Conservation (phyloP, 2,888 invertebrate genomes). For the Myopa testacea region DNA sequence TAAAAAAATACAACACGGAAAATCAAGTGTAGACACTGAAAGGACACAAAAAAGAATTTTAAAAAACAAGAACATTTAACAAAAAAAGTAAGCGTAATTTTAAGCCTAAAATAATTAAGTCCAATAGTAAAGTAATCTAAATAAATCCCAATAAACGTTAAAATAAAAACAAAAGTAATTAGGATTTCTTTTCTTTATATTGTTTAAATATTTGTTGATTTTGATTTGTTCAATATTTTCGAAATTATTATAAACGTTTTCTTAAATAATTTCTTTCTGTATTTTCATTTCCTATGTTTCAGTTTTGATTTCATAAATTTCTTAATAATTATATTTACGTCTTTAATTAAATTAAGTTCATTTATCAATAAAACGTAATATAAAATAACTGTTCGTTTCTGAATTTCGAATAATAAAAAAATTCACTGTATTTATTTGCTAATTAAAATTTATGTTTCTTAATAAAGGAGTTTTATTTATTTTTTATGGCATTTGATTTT, state of each 20-base stretch:
- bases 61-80: not conserved
- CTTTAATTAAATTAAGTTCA: no score
- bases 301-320: not conserved
- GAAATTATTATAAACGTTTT: no score
- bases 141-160: not conserved
- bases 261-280: no score
- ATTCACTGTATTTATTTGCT: no score
- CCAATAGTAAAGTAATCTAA: not conserved
- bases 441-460: no score
- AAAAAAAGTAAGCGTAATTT: not conserved
- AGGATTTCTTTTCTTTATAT: no score
- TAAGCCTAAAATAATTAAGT: slow-evolving; percentile 35
- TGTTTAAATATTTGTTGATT: no score
- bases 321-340: not conserved
- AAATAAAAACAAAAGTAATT: not conserved
- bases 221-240: slow-evolving; percentile 25
- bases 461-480: no score
- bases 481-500: no score
- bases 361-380: no score
- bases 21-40: slow-evolving; percentile 53
- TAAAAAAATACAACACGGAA: slow-evolving; percentile 40
- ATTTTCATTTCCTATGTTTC: not conserved
- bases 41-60: slow-evolving; percentile 41
- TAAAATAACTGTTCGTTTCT: no score
- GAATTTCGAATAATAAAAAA: no score